Conservation (phyloP, 2,113 vertebrate genomes). For the Ictidomys tridecemlineatus region DNA sequence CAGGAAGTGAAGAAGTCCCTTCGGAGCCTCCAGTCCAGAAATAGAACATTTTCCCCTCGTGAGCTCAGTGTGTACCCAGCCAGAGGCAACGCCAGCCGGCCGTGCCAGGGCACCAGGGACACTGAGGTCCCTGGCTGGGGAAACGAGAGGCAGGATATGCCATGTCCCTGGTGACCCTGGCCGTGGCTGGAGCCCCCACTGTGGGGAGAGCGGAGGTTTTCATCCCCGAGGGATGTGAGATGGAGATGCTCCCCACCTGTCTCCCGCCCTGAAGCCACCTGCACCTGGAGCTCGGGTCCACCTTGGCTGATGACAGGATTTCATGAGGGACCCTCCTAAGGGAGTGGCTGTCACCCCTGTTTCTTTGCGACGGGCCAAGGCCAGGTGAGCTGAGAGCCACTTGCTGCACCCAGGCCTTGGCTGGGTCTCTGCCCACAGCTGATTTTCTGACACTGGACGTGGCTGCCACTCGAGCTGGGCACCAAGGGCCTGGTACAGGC, state of each 20-base stretch:
- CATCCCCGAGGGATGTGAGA: neutral
- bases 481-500: neutral
- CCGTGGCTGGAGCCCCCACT: neutral
- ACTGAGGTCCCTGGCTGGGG: neutral
- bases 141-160: neutral
- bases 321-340: neutral
- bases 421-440: neutral
- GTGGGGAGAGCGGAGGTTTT: neutral
- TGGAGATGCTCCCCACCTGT: neutral
- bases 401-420: neutral
- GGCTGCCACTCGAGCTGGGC: neutral
- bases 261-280: constrained; percentile 32
- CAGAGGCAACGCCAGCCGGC: neutral
- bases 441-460: neutral
- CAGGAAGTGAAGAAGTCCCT: constrained; percentile 1
- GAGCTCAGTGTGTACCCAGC: neutral
- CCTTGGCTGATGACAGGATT: neutral
- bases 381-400: neutral
- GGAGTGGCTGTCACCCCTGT: neutral
- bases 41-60: neutral
- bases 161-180: neutral
- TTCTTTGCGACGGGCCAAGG: neutral
- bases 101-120: neutral
- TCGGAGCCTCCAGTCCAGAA: neutral
- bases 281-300: neutral